phyloP scores from a whole-genome alignment of 2,888 invertebrate genomes.

The Philhelius pedissequus region DNA sequence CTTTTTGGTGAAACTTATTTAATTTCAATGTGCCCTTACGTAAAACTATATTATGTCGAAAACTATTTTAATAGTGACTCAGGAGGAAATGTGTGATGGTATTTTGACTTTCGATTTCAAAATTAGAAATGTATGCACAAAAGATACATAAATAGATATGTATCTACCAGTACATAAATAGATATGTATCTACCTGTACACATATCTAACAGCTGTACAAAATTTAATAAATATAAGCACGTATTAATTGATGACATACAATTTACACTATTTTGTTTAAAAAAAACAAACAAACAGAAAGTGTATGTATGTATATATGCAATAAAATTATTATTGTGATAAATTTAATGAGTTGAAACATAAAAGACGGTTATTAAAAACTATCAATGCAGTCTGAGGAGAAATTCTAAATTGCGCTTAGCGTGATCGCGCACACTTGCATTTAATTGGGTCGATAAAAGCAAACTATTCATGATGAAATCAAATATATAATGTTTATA shows the following conservation, averaged over 20 bases:
- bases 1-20: constrained; percentile 32
- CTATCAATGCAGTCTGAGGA: constrained; percentile 23
- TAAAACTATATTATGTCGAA: background rate
- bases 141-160: too few relatives aligned
- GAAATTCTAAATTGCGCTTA: constrained; percentile 52
- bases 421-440: constrained; percentile 5
- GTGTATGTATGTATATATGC: background rate
- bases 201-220: background rate
- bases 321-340: background rate
- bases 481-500: constrained; percentile 21
- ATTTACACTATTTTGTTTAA: background rate
- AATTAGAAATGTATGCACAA: too few relatives aligned
- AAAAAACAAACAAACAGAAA: background rate
- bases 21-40: background rate
- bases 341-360: background rate
- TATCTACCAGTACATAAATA: too few relatives aligned
- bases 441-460: constrained; percentile 56
- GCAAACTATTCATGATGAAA: constrained; percentile 31
- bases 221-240: constrained; percentile 21
- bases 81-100: constrained; percentile 29
- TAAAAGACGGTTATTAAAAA: constrained; percentile 26
- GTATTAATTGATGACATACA: constrained; percentile 1
- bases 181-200: too few relatives aligned
- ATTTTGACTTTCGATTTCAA: constrained; percentile 57
- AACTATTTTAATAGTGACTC: constrained; percentile 4